phyloP scores from a whole-genome alignment of 1,140 invertebrate species.

The Brachionus manjavacas region DNA sequence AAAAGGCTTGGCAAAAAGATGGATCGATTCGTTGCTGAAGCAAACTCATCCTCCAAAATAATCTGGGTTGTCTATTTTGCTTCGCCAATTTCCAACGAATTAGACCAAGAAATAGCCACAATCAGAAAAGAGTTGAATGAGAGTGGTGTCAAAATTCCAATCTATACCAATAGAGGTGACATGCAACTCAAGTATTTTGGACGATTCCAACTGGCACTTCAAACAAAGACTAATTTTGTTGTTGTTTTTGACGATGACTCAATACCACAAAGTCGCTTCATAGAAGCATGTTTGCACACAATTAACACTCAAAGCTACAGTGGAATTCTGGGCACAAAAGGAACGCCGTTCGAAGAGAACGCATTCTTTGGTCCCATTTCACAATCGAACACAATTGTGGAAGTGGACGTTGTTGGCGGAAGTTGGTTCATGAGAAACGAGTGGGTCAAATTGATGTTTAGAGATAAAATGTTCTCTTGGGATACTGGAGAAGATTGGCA shows the following conservation, averaged over 20 bases:
- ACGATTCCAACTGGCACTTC: not conserved
- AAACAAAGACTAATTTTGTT: not conserved
- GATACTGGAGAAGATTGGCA: not conserved
- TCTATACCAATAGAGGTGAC: not conserved
- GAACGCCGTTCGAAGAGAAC: not conserved
- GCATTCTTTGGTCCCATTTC: not conserved
- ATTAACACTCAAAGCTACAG: not conserved
- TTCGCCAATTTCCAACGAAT: not conserved
- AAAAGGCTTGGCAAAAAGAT: not conserved
- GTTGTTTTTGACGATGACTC: constrained; percentile 6
- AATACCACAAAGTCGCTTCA: not conserved
- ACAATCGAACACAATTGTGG: not conserved
- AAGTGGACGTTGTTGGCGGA: not conserved
- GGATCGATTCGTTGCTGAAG: not conserved
- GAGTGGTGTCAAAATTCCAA: too few species aligned
- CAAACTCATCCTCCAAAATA: not conserved
- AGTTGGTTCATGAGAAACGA: constrained; percentile 14
- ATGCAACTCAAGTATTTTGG: constrained; percentile 25
- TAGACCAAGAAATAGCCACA: not conserved
- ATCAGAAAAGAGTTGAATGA: not conserved
- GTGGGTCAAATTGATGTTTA: constrained; percentile 1
- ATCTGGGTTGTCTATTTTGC: not conserved
- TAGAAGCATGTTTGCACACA: not conserved
- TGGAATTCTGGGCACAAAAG: not conserved
- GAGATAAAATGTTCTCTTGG: constrained; percentile 9